phyloP scores from a whole-genome alignment of 2,797 vertebrate species.

The Allenopithecus nigroviridis region DNA sequence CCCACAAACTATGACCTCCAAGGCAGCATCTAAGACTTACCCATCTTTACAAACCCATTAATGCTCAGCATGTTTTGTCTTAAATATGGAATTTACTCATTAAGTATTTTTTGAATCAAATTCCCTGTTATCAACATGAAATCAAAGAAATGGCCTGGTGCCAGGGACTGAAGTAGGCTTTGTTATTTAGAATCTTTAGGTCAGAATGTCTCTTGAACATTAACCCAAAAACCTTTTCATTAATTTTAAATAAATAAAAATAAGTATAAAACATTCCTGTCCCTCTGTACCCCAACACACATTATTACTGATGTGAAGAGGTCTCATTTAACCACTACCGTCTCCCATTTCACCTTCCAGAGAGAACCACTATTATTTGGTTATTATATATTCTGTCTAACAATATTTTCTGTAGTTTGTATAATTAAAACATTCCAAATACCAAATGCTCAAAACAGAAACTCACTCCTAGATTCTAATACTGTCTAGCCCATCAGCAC shows the following conservation, averaged over 20 bases:
- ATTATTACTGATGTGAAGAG: not conserved
- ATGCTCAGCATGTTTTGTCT: not conserved
- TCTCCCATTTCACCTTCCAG: not conserved
- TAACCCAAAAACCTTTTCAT: not conserved
- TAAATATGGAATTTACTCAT: not conserved
- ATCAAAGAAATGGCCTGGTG: not conserved
- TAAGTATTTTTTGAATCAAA: conserved; percentile 17
- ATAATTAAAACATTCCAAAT: not conserved
- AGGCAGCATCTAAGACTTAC: not conserved
- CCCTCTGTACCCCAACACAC: not conserved
- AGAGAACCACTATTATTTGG: not conserved
- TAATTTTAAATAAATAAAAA: not conserved
- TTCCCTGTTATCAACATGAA: not conserved
- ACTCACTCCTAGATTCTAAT: not conserved
- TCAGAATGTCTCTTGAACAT: not conserved
- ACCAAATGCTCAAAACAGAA: not conserved
- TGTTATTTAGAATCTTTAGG: not conserved
- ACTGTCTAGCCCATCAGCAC: not conserved
- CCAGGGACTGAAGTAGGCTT: not conserved
- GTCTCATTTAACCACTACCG: not conserved
- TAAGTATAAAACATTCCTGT: not conserved
- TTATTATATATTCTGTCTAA: not conserved
- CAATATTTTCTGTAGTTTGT: not conserved
- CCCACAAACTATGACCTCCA: not conserved
- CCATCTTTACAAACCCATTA: not conserved